Conservation (phyloP, 2,797 vertebrate species). For the Hirundo rustica region DNA sequence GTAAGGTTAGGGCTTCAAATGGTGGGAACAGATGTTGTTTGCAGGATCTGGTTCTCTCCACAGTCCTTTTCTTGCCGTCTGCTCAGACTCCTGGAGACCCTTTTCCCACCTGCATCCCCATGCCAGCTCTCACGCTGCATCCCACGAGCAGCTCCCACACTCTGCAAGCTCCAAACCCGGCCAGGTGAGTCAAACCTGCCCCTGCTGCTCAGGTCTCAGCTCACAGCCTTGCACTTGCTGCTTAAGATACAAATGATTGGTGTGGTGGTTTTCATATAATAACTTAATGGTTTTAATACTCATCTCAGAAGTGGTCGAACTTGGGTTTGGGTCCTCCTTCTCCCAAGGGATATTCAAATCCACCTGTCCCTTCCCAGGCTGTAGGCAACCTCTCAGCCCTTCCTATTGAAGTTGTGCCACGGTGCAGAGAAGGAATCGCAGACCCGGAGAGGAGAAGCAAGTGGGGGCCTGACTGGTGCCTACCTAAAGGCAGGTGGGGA, state of each 20-base stretch:
- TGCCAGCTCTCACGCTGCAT: neutral
- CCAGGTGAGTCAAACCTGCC: slow-evolving; percentile 61
- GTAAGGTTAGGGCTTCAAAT: neutral
- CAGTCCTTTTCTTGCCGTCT: neutral
- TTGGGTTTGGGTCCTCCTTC: slow-evolving; percentile 39
- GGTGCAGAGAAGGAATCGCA: neutral
- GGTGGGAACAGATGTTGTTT: neutral
- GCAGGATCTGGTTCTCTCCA: neutral
- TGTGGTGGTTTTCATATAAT: slow-evolving; percentile 38
- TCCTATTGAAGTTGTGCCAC: slow-evolving; percentile 52
- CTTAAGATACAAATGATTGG: slow-evolving; percentile 57
- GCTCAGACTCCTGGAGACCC: neutral
- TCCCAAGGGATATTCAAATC: slow-evolving; percentile 63
- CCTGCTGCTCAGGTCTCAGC: neutral
- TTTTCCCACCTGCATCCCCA: neutral
- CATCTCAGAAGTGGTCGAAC: slow-evolving; percentile 50
- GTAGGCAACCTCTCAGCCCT: slow-evolving; percentile 55
- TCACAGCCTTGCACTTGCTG: neutral
- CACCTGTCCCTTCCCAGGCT: slow-evolving; percentile 65
- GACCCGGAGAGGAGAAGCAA: slow-evolving; percentile 37
- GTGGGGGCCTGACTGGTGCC: slow-evolving; percentile 57
- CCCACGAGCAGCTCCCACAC: neutral
- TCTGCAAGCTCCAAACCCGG: neutral
- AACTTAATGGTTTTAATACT: slow-evolving; percentile 14
- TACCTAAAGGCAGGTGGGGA: slow-evolving; percentile 5